These are phyloP conservation scores for Muntiacus muntjak DNA, from an alignment of 2,113 vertebrate genomes.

Conservation along the genomic window DNA sequence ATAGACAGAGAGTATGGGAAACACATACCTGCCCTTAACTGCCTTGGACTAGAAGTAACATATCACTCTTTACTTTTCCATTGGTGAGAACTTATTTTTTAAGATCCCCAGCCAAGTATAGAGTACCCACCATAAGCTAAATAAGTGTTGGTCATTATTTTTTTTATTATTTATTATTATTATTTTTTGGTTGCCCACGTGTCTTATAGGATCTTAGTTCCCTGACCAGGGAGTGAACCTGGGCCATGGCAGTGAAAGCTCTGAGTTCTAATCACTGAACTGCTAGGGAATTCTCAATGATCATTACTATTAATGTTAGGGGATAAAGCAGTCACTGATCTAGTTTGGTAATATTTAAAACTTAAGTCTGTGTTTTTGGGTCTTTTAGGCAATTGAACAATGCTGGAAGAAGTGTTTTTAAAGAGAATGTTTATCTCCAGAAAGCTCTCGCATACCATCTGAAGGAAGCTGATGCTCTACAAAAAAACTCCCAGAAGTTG, in stretches of 20 bases:
- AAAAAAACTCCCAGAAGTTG: conserved; percentile 78
- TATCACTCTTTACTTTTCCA: background rate
- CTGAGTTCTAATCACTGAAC: background rate
- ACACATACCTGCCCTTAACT: background rate
- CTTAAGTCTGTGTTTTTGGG: background rate
- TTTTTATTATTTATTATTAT: background rate
- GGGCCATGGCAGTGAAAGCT: background rate
- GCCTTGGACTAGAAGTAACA: background rate
- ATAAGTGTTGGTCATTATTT: background rate
- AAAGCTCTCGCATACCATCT: conserved; percentile 82
- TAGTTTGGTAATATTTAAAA: background rate
- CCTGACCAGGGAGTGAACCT: background rate
- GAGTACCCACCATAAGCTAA: background rate
- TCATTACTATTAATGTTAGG: background rate
- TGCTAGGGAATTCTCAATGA: background rate
- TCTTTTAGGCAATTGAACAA: conserved; percentile 85
- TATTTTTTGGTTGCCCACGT: background rate
- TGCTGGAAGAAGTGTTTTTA: conserved; percentile 83
- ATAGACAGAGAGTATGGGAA: background rate
- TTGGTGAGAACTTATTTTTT: background rate
- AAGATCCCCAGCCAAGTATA: background rate
- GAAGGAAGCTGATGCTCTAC: conserved; percentile 80
- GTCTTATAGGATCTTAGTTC: background rate
- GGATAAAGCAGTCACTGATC: background rate
- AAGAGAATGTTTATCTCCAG: conserved; percentile 84